A percentile compares a stretch with the other conserved stretches of the same genome.
Evolutionary conservation across 2,797 vertebrate species (phyloP).

Genomic region (Helarctos malayanus): DNA sequence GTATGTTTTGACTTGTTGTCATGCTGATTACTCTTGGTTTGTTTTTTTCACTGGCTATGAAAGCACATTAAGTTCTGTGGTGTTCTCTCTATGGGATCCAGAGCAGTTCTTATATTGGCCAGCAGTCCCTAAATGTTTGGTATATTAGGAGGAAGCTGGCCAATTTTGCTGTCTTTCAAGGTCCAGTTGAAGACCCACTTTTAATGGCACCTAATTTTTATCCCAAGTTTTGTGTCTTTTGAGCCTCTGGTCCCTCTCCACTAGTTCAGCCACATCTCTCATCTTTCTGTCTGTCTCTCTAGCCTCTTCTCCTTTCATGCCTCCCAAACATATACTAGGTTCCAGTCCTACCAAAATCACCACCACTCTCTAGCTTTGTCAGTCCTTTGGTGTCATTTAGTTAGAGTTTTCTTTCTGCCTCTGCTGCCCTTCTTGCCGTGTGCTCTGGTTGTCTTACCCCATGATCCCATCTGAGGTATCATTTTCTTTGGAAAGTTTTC

Average conservation of each 20-base stretch:
- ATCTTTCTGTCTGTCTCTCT: not conserved
- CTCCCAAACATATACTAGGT: not conserved
- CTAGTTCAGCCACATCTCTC: not conserved
- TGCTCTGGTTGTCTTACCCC: not conserved
- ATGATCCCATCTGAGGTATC: not conserved
- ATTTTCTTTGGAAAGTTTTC: not conserved
- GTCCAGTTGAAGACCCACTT: not conserved
- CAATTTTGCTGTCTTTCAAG: not conserved
- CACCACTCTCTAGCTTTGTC: not conserved
- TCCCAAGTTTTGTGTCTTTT: not conserved
- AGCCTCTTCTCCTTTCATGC: not conserved
- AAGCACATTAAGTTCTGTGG: not conserved
- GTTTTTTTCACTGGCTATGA: not conserved
- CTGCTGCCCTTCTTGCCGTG: not conserved
- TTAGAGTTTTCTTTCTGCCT: not conserved
- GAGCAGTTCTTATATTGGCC: not conserved
- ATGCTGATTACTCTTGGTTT: not conserved
- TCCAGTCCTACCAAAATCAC: fast-evolving
- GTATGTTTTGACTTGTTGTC: not conserved
- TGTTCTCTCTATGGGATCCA: not conserved
- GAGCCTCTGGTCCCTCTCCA: not conserved
- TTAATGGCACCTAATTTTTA: not conserved
- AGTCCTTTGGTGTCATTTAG: not conserved
- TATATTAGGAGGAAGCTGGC: not conserved
- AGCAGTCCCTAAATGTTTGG: not conserved